phyloP scores from a whole-genome alignment of 1,140 invertebrate genomes.

The Macrotrachela quadricornifera region DNA sequence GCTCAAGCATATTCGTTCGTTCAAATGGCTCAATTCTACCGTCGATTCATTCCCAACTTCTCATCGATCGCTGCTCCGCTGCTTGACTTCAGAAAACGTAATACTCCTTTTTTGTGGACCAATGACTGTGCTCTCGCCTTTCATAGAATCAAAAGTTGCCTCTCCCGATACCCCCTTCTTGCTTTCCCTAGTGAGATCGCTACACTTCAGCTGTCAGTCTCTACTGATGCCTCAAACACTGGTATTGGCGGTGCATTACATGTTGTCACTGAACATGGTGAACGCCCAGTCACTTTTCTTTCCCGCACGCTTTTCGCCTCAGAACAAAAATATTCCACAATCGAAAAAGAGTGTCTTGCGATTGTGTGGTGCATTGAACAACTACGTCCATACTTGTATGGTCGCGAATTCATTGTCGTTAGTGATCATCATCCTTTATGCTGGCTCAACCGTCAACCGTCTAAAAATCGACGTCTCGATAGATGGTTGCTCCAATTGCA shows the following conservation, averaged over 20 bases:
- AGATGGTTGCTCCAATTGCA: conserved; percentile 33
- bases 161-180: conserved; percentile 9
- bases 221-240: conserved; percentile 11
- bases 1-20: conserved; percentile 17
- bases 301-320: neutral
- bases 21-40: conserved; percentile 15
- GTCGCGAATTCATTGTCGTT: too few species aligned
- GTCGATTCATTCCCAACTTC: conserved; percentile 14
- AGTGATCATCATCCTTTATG: too few species aligned
- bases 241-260: conserved; percentile 12
- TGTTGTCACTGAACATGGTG: conserved; percentile 11
- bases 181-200: conserved; percentile 10
- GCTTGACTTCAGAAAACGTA: conserved; percentile 10
- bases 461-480: conserved; percentile 14
- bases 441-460: neutral
- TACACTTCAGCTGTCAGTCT: conserved; percentile 9
- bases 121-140: conserved; percentile 8
- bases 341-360: conserved; percentile 14
- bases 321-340: conserved; percentile 14
- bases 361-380: conserved; percentile 12
- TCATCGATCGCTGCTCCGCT: conserved; percentile 13
- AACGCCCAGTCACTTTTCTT: conserved; percentile 5
- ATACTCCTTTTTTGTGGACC: neutral
- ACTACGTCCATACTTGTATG: conserved; percentile 14
- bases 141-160: conserved; percentile 9